Evolutionary conservation across 53 echinoderm and acorn worm genomes (phyloP).

Genomic region (Patiria pectinifera): DNA sequence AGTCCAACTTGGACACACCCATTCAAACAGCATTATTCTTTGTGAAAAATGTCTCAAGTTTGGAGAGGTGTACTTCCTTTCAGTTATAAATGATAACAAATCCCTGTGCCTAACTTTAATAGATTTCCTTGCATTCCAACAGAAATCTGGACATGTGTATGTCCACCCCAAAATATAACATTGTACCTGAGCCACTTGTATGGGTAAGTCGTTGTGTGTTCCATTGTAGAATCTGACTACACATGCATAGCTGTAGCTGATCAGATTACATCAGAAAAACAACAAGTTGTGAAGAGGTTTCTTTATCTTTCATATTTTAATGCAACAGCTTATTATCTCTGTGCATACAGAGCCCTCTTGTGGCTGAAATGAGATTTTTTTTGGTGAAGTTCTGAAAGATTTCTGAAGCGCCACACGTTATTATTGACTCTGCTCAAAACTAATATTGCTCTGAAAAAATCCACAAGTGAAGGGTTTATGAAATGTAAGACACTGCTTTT

Average conservation of each 20-base stretch:
- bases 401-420: too few species aligned
- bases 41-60: too few species aligned
- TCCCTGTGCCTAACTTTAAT: not conserved
- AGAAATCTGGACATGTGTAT: not conserved
- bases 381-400: too few species aligned
- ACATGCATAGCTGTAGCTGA: conserved; percentile 88
- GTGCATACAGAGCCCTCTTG: not conserved
- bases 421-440: too few species aligned
- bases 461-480: too few species aligned
- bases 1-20: too few species aligned
- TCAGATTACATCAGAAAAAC: not conserved
- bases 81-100: too few species aligned
- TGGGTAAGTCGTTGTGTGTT: conserved; percentile 74
- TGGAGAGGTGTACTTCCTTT: too few species aligned
- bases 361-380: not conserved
- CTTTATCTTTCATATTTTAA: not conserved
- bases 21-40: too few species aligned
- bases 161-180: not conserved
- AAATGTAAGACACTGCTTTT: too few species aligned
- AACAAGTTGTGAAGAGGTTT: not conserved
- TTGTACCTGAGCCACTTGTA: conserved; percentile 80
- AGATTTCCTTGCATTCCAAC: not conserved
- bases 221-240: conserved; percentile 85
- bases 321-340: not conserved
- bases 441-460: too few species aligned